Percentiles rank a stretch among this genome's conserved stretches.
phyloP scores from a whole-genome alignment of 2,113 vertebrate species.

The Rallus limicola region DNA sequence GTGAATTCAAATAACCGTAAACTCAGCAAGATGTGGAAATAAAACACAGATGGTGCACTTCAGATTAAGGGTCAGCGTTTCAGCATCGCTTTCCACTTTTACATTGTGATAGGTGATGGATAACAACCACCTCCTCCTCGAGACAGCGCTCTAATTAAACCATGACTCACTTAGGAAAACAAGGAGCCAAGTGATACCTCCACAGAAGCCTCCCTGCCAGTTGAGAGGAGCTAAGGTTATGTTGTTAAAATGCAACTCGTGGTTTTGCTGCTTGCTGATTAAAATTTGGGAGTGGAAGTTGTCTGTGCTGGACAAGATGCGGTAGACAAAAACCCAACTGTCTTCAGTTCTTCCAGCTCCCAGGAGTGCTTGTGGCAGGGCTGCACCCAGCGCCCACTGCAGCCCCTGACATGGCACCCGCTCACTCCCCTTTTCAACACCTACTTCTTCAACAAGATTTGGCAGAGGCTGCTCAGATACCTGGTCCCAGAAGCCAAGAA shows the following conservation, averaged over 20 bases:
- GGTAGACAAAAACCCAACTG: background rate
- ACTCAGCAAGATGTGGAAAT: conserved; percentile 69
- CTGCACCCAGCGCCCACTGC: background rate
- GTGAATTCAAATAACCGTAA: conserved; percentile 68
- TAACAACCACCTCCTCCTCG: conserved; percentile 33
- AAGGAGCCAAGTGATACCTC: conserved; percentile 7
- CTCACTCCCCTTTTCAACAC: background rate
- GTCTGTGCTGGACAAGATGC: background rate
- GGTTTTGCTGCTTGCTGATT: background rate
- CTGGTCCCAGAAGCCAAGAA: background rate
- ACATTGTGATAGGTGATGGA: conserved; percentile 28
- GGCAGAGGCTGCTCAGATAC: background rate
- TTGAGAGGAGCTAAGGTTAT: background rate
- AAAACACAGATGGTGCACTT: conserved; percentile 65
- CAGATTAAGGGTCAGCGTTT: conserved; percentile 33
- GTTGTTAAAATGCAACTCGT: rapidly evolving
- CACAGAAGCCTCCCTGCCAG: background rate
- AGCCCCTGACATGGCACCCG: background rate
- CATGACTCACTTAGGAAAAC: conserved; percentile 45
- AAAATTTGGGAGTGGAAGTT: background rate
- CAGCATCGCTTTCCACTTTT: conserved; percentile 37
- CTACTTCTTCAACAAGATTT: background rate
- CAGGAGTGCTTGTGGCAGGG: background rate
- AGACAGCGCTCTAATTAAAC: conserved; percentile 1
- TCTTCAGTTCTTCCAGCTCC: background rate